Percentiles rank a stretch among this genome's conserved stretches.
These are phyloP conservation scores for Cosmorhoe ocellata DNA, from an alignment of 2,888 invertebrate genomes.

Conservation along the genomic window DNA sequence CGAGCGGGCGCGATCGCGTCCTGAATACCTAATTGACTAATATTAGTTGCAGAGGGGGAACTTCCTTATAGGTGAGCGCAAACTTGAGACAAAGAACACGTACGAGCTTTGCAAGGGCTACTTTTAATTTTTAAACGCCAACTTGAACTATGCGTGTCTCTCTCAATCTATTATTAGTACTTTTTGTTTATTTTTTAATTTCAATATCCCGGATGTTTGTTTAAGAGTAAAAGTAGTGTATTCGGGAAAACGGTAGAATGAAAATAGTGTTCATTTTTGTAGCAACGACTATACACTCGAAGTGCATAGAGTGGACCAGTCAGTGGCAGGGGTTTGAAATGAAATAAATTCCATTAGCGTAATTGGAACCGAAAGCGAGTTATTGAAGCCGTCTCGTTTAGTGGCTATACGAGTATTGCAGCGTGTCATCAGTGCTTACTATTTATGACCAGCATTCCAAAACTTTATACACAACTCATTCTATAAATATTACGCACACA, in stretches of 20 bases:
- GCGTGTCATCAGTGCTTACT: slow-evolving; percentile 6
- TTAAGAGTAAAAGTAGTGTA: too few species aligned
- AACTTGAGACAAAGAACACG: slow-evolving; percentile 79
- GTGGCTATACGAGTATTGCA: slow-evolving; percentile 9
- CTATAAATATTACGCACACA: slow-evolving; percentile 18
- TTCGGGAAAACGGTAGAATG: too few species aligned
- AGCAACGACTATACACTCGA: slow-evolving; percentile 30
- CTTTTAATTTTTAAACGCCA: slow-evolving; percentile 66
- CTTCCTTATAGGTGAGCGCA: slow-evolving; percentile 74
- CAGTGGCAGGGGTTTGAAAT: slow-evolving; percentile 51
- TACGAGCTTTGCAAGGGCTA: slow-evolving; percentile 66
- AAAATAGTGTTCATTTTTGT: slow-evolving; percentile 13
- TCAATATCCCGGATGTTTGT: too few species aligned
- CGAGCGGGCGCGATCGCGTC: slow-evolving; percentile 66
- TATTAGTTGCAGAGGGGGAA: slow-evolving; percentile 75
- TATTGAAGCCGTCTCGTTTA: slow-evolving; percentile 43
- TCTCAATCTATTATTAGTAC: slow-evolving; percentile 17
- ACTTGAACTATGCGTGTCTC: slow-evolving; percentile 42
- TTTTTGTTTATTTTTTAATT: too few species aligned
- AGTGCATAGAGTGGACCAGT: slow-evolving; percentile 36
- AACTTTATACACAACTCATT: neutral
- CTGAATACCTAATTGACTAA: slow-evolving; percentile 81
- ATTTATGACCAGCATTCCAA: neutral
- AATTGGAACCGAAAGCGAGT: slow-evolving; percentile 64
- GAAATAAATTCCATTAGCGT: slow-evolving; percentile 77